phyloP scores from a whole-genome alignment of 1,140 invertebrate species.

The Mya arenaria region DNA sequence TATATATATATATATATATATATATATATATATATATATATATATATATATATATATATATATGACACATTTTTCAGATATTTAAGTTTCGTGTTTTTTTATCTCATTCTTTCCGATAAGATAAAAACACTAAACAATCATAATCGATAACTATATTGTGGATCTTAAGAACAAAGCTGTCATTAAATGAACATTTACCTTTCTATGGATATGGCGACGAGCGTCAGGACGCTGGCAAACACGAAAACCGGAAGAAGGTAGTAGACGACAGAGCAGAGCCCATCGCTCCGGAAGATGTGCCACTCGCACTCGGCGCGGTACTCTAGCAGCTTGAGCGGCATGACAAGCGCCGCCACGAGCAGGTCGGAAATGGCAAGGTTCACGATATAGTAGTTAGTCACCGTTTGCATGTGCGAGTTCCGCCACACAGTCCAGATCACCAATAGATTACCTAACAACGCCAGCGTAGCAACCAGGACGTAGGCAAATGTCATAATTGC shows the following conservation, averaged over 20 bases:
- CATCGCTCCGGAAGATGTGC: slow-evolving; percentile 78
- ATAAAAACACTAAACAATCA: too few relatives aligned
- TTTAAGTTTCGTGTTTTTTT: too few relatives aligned
- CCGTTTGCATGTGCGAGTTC: slow-evolving; percentile 82
- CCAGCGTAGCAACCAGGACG: slow-evolving; percentile 77
- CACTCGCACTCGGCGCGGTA: slow-evolving; percentile 80
- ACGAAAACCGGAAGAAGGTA: slow-evolving; percentile 82
- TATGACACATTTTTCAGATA: too few relatives aligned
- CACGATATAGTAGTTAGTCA: slow-evolving; percentile 83
- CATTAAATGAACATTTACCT: slow-evolving; percentile 82
- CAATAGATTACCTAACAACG: slow-evolving; percentile 77
- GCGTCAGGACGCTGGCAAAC: slow-evolving; percentile 80
- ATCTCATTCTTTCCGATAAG: too few relatives aligned
- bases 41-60: too few relatives aligned
- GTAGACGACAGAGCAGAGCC: slow-evolving; percentile 79
- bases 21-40: too few relatives aligned
- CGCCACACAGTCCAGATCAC: slow-evolving; percentile 77
- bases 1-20: too few relatives aligned
- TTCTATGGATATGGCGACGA: slow-evolving; percentile 83
- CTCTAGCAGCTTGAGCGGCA: slow-evolving; percentile 82
- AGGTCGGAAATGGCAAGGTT: slow-evolving; percentile 82
- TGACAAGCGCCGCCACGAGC: slow-evolving; percentile 81
- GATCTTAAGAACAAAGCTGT: too few relatives aligned
- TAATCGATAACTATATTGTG: too few relatives aligned
- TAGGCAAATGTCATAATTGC: slow-evolving; percentile 69